Evolutionary conservation across 2,888 invertebrate genomes (phyloP), one percentile per base, ranked within the genome.

Genomic region (Chymomyza procnemis): DNA sequence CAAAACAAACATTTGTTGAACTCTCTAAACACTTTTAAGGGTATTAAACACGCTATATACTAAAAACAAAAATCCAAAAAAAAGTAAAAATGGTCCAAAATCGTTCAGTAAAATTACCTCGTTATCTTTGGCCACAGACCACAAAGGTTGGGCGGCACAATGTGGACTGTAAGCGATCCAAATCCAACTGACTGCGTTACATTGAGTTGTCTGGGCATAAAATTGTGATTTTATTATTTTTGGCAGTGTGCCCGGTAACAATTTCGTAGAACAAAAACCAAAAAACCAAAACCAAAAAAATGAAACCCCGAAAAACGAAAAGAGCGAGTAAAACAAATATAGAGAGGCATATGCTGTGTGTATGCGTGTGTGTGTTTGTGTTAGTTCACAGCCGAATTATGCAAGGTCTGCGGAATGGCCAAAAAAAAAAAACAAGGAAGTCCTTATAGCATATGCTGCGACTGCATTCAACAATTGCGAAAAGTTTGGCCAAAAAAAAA

Each of bases 31-130:
- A 56, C 66, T 65, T 67, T 71, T 30, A 67, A 59, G 69, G 56
- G 60, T 0, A 63, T 55, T 56, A 22, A 19, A 66, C 60, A 66
- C 64, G 60, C 63, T 58, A 52, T 62, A 58, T 73, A 69, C 67
- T 67, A 72, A 72, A 69, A 71, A 74, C n/a, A n/a, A n/a, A n/a
- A n/a, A n/a, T n/a, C n/a, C n/a, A n/a, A n/a, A n/a, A n/a, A n/a
- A n/a, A n/a, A n/a, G n/a, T n/a, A n/a, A n/a, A n/a, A n/a, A n/a
- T n/a, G n/a, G n/a, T 67, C 79, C 79, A 74, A 88, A 88, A 85
- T 88, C 87, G 87, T 86, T 81, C 82, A 71, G 75, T 69, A 73
- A 82, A 87, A 88, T 88, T 88, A 88, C 87, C 88, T 88, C 86
- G 86, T 88, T 88, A 88, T 86, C 80, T 84, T 73, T 77, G 79